Evolutionary conservation across 2,113 vertebrate species (phyloP), one percentile per base, ranked within the genome.

Genomic region (Mesocricetus auratus): DNA sequence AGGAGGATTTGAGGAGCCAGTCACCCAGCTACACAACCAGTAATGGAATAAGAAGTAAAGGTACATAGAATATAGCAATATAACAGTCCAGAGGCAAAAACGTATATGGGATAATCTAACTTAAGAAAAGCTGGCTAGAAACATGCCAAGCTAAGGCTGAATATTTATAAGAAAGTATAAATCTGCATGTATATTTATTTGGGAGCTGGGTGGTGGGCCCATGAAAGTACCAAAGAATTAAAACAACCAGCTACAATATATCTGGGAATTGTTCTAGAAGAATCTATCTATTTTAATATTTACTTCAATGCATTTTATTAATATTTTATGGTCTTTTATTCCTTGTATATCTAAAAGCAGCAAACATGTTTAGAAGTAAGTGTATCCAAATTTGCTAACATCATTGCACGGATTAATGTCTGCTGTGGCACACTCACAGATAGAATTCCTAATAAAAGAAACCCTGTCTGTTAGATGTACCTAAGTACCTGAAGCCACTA

Each of bases 361-460:
- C 24, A 90, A 85, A 15, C 58, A 9, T 82, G n/a, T 89, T 66
- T 33, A 90, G 21, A 87, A 13, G 3, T 4, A 68, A 29, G n/a
- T 60, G 68, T 58, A 78, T 77, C 17, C 42, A 92, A 75, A 56
- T 88, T 60, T 93, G n/a, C 36, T 89, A 86, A 86, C 42, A 86
- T 29, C 86, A 9, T 93, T 95, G 81, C 56, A 90, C 7, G 11
- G 11, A 69, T 88, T 74, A 13, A 47, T 50, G 5, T 9, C 60
- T 79, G 75, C 62, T 66, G 9, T 62, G 77, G 62, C 15, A 29
- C 21, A 87, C 1, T 69, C 22, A 24, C 62, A 66, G 29, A 81
- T 83, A 89, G 53, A 94, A 94, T 26, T 17, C 26, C 69, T 21
- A 88, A 31, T 74, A 83, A 81, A 94, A 86, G 82, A 81, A 81